These are phyloP conservation scores for Nomada goodeniana DNA, from an alignment of 2,888 invertebrate genomes.

Conservation along the genomic window DNA sequence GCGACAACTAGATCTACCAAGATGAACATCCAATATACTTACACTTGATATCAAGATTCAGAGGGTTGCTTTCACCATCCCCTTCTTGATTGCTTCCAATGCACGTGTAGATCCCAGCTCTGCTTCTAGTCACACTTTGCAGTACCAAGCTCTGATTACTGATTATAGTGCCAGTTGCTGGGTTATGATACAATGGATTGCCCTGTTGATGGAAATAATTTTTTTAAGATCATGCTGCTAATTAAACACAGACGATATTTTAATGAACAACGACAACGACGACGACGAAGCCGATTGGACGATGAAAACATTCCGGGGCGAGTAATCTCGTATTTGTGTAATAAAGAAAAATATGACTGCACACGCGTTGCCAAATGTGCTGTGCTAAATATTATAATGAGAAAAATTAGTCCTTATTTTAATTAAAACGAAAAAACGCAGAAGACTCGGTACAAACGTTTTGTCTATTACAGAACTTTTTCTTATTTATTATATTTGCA, in stretches of 20 bases:
- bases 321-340: no score
- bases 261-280: not conserved
- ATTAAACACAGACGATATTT: not conserved
- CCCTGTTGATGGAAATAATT: conserved; percentile 85
- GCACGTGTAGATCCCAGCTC: conserved; percentile 94
- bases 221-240: not conserved
- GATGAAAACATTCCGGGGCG: no score
- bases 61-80: conserved; percentile 94
- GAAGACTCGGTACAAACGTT: no score
- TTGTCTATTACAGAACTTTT: no score
- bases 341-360: no score
- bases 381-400: no score
- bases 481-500: no score
- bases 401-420: no score
- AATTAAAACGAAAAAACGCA: no score
- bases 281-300: no score
- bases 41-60: conserved; percentile 94
- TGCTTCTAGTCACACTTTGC: conserved; percentile 91
- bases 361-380: no score
- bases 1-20: not conserved
- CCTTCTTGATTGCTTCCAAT: conserved; percentile 95
- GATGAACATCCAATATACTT: conserved; percentile 84
- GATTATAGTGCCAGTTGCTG: conserved; percentile 92
- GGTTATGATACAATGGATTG: conserved; percentile 91
- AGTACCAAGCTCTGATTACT: conserved; percentile 96